These are phyloP conservation scores for Mugil cephalus DNA, from an alignment of 2,113 vertebrate species.

Conservation along the genomic window DNA sequence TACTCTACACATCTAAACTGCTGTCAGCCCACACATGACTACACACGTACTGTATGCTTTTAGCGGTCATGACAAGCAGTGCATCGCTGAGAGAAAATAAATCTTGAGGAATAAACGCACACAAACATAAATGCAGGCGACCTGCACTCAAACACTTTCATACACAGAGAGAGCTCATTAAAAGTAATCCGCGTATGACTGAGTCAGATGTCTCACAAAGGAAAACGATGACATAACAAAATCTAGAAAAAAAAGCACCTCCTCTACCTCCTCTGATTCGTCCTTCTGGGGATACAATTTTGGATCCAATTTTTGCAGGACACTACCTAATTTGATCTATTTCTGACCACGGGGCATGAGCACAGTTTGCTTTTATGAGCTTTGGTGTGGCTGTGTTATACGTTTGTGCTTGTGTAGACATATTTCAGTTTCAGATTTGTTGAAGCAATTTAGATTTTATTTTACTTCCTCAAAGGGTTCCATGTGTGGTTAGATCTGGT, in stretches of 20 bases:
- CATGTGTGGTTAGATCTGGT: background rate
- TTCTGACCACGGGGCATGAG: background rate
- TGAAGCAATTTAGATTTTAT: background rate
- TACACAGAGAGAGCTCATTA: conserved; percentile 46
- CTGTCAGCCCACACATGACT: conserved; percentile 30
- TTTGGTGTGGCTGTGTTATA: background rate
- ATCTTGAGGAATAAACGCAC: conserved; percentile 11
- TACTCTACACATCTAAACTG: conserved; percentile 43
- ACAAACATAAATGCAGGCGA: background rate
- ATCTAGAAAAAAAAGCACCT: background rate
- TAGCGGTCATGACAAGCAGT: conserved; percentile 16
- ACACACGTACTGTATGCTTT: background rate
- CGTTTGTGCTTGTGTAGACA: conserved; percentile 7
- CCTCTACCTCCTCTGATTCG: background rate
- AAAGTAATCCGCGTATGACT: conserved; percentile 41
- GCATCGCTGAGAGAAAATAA: conserved; percentile 27
- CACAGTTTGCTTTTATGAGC: background rate
- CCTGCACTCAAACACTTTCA: background rate
- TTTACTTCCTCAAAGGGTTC: background rate
- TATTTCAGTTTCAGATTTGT: background rate
- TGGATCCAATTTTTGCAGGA: conserved; percentile 8
- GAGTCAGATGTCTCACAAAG: conserved; percentile 33
- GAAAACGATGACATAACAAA: conserved; percentile 40
- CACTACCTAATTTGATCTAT: background rate
- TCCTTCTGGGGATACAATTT: conserved; percentile 13